Evolutionary conservation across 2,797 vertebrate genomes (phyloP).

Genomic region (Amblyopsis hoosieri): DNA sequence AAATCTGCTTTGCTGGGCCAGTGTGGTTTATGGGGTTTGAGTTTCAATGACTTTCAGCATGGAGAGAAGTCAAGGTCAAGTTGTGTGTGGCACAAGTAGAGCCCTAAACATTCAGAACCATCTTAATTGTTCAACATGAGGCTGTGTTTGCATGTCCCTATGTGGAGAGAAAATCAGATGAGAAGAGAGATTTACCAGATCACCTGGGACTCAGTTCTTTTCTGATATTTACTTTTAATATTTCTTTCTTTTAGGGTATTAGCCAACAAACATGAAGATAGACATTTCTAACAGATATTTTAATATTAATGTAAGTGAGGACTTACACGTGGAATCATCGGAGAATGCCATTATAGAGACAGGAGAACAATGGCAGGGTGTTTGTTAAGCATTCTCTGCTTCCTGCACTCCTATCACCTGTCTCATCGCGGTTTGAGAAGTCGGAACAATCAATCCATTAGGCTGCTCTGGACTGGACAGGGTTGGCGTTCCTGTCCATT

Average conservation of each 20-base stretch:
- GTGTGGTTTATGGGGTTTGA: not conserved
- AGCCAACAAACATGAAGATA: not conserved
- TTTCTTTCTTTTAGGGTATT: slow-evolving; percentile 1
- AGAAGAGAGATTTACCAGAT: slow-evolving; percentile 1
- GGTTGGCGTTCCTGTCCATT: no score
- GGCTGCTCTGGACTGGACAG: not conserved
- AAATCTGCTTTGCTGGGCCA: no score
- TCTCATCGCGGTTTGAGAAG: not conserved
- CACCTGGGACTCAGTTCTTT: not conserved
- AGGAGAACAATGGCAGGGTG: slow-evolving; percentile 23
- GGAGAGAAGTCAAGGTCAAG: slow-evolving; percentile 28
- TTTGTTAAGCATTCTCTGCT: not conserved
- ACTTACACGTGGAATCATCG: slow-evolving; percentile 39
- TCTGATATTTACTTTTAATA: slow-evolving; percentile 10
- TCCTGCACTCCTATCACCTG: not conserved
- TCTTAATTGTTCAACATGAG: slow-evolving; percentile 55
- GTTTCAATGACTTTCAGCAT: slow-evolving; percentile 11
- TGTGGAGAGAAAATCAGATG: slow-evolving; percentile 6
- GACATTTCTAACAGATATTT: slow-evolving; percentile 3
- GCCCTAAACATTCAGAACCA: slow-evolving; percentile 52
- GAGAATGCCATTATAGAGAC: slow-evolving; percentile 31
- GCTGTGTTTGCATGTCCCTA: slow-evolving; percentile 14
- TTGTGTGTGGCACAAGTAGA: slow-evolving; percentile 30
- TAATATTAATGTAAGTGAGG: no score
- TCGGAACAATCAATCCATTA: not conserved